Evolutionary conservation across 2,797 vertebrate genomes (phyloP).

Genomic region (Agapornis canus): DNA sequence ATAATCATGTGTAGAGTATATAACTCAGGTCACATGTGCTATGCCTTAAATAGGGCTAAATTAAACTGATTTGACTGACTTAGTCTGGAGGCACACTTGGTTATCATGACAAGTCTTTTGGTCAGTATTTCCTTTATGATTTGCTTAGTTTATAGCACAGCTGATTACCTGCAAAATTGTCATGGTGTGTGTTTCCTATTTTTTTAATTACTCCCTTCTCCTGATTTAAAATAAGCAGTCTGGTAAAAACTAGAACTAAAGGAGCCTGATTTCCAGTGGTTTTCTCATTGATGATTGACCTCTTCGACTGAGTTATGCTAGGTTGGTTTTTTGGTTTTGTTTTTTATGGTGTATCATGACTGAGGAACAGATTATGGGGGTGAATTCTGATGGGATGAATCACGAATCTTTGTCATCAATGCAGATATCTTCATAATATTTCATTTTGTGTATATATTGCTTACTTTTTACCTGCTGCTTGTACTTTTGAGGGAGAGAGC

Average conservation of each 20-base stretch:
- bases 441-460: not conserved
- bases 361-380: not conserved
- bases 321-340: not conserved
- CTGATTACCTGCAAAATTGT: not conserved
- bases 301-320: not conserved
- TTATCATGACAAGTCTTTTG: not conserved
- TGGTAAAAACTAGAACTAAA: not conserved
- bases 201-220: not conserved
- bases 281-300: not conserved
- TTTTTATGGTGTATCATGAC: not conserved
- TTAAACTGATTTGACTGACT: not conserved
- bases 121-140: not conserved
- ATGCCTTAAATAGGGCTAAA: not conserved
- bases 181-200: not conserved
- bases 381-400: not conserved
- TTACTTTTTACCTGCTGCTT: not conserved
- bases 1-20: accelerated
- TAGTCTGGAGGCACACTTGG: not conserved
- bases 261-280: not conserved
- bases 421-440: not conserved
- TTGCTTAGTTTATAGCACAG: not conserved
- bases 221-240: not conserved
- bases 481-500: not conserved
- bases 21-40: not conserved
- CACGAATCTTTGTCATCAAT: not conserved